phyloP scores from a whole-genome alignment of 1,140 invertebrate genomes.

The Melanaphis sacchari region DNA sequence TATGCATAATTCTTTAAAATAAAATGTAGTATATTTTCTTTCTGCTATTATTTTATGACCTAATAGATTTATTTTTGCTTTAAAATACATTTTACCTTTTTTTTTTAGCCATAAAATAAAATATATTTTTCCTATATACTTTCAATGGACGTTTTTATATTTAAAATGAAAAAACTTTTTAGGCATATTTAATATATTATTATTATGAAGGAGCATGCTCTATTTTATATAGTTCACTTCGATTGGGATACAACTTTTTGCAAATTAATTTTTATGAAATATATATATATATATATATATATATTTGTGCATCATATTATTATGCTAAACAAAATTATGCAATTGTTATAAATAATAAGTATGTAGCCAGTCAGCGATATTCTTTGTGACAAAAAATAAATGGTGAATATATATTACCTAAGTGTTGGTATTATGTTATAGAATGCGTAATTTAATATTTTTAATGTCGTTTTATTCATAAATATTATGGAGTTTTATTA shows the following conservation, averaged over 20 bases:
- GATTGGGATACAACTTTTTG: not conserved
- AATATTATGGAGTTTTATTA: not conserved
- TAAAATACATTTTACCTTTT: not conserved
- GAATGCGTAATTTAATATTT: conserved; percentile 36
- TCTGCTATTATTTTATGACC: not conserved
- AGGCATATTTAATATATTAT: not conserved
- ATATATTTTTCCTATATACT: not conserved
- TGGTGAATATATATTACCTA: not conserved
- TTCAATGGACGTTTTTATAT: not conserved
- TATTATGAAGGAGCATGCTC: not conserved
- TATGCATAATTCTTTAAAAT: not conserved
- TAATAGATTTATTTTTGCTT: not conserved
- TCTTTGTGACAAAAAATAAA: not conserved
- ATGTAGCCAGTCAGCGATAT: not conserved
- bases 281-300: not conserved
- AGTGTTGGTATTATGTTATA: not conserved
- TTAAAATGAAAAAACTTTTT: not conserved
- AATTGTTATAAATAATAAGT: not conserved
- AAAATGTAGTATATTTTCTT: not conserved
- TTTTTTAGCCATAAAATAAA: not conserved
- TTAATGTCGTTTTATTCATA: not conserved
- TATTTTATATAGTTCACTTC: not conserved
- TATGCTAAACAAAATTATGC: not conserved
- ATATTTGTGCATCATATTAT: not conserved
- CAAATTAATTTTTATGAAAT: not conserved